These are phyloP conservation scores for Galago senegalensis DNA, from an alignment of 2,797 vertebrate genomes.

Conservation along the genomic window DNA sequence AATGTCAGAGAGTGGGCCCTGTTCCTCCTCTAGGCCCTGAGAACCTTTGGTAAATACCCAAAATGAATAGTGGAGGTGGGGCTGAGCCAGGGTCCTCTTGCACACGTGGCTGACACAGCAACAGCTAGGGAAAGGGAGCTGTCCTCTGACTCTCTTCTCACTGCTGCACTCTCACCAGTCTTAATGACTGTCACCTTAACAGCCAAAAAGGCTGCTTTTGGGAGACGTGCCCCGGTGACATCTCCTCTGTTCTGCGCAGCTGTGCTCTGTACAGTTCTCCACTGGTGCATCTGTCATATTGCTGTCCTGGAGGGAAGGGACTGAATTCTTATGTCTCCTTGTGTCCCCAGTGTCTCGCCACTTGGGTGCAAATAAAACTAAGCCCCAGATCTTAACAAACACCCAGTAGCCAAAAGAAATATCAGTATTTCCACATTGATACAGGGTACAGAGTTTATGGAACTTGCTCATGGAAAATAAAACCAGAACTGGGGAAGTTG, in stretches of 20 bases:
- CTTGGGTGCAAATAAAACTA: not conserved
- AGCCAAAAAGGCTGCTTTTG: not conserved
- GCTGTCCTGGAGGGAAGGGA: not conserved
- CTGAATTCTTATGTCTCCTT: not conserved
- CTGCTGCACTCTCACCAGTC: not conserved
- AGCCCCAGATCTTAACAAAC: not conserved
- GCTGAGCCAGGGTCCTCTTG: not conserved
- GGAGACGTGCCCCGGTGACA: not conserved
- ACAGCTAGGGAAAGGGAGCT: not conserved
- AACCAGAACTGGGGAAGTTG: not conserved
- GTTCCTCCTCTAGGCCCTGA: not conserved
- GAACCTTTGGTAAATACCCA: not conserved
- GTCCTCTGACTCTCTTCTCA: not conserved
- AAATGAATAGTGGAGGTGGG: not conserved
- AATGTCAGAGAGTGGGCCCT: not conserved
- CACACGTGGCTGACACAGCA: not conserved
- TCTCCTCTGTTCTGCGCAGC: not conserved
- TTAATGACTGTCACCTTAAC: not conserved
- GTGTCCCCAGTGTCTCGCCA: not conserved
- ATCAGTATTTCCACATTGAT: not conserved
- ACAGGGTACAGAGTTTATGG: no score
- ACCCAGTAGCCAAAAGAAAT: not conserved
- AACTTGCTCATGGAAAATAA: not conserved
- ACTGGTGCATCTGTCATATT: accelerated
- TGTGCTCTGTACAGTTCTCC: not conserved